These are phyloP conservation scores for Stenotaenia linearis DNA, from an alignment of 2,888 invertebrate genomes.

Conservation along the genomic window DNA sequence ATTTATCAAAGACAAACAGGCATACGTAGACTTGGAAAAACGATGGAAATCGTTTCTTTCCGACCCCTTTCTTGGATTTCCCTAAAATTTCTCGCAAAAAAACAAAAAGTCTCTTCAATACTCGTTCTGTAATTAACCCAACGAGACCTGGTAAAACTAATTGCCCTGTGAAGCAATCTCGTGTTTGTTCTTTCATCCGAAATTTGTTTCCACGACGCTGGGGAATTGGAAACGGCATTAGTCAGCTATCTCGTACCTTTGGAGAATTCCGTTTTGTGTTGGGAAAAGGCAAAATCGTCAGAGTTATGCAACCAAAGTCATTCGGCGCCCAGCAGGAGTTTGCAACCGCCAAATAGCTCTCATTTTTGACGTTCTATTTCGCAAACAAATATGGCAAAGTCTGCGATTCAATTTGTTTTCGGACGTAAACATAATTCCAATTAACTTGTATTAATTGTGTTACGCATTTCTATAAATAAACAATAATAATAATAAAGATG, in stretches of 20 bases:
- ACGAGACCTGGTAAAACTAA: not conserved
- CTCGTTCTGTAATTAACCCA: not conserved
- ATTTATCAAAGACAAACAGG: not conserved
- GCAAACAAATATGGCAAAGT: not conserved
- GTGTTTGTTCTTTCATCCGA: not conserved
- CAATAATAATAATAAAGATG: not conserved
- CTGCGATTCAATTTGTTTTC: too few relatives aligned
- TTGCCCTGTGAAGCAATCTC: not conserved
- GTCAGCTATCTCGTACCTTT: not conserved
- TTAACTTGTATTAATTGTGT: too few relatives aligned
- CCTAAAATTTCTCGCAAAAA: not conserved
- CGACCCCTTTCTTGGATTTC: not conserved
- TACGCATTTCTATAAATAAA: not conserved
- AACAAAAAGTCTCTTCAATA: not conserved
- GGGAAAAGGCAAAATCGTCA: not conserved
- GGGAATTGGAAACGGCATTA: not conserved
- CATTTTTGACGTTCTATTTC: not conserved
- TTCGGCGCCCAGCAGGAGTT: not conserved
- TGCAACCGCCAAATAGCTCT: not conserved
- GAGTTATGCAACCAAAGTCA: not conserved
- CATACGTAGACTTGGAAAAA: not conserved
- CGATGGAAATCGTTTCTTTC: not conserved
- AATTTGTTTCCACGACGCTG: not conserved
- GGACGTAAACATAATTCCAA: too few relatives aligned
- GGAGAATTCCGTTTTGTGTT: not conserved